These are phyloP conservation scores for Mus caroli DNA, from an alignment of 2,797 vertebrate genomes.

Conservation along the genomic window DNA sequence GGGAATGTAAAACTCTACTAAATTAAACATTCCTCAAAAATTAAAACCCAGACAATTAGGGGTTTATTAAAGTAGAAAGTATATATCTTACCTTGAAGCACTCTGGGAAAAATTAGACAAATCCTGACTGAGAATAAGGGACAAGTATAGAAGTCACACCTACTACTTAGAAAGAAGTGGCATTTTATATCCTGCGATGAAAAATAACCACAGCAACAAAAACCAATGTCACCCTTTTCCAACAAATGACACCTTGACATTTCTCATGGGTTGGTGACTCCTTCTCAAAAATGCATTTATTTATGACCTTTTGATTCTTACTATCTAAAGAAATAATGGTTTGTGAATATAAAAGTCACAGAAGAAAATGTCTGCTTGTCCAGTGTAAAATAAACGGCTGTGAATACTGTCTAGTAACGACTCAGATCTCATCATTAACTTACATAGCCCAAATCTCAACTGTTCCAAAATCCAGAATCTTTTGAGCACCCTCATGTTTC, in stretches of 20 bases:
- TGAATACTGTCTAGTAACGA: neutral
- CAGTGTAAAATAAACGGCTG: neutral
- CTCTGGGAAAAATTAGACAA: too few relatives aligned
- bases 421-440: neutral
- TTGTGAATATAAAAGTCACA: conserved; percentile 14
- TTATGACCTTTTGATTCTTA: conserved; percentile 17
- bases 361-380: neutral
- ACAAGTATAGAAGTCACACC: neutral
- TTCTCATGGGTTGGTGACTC: neutral
- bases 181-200: neutral
- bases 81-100: too few relatives aligned
- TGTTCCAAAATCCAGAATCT: neutral
- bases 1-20: too few relatives aligned
- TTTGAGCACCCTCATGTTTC: neutral
- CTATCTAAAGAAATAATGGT: conserved; percentile 30
- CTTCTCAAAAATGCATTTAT: neutral
- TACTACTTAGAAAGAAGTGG: neutral
- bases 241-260: conserved; percentile 26
- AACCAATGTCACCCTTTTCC: neutral
- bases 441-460: neutral
- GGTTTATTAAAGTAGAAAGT: too few relatives aligned
- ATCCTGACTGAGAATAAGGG: too few relatives aligned
- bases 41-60: too few relatives aligned
- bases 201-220: neutral
- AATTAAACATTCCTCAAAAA: too few relatives aligned